A percentile compares a stretch with the other conserved stretches of the same genome.
These are phyloP conservation scores for Phenganax stokvisi DNA, from an alignment of 92 coral and sea anemone genomes.

Conservation along the genomic window DNA sequence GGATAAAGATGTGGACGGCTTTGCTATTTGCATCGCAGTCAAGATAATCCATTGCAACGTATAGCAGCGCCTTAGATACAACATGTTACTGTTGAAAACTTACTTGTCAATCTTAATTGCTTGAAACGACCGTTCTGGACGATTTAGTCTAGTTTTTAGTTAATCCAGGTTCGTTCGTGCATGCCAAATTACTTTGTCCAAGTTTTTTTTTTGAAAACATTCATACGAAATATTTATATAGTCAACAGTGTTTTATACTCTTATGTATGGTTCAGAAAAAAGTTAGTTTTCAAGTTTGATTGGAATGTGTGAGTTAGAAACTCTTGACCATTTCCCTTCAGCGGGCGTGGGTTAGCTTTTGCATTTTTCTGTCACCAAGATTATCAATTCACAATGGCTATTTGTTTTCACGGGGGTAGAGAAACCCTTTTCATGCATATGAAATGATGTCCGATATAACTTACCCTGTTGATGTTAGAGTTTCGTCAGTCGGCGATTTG, in stretches of 20 bases:
- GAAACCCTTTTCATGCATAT: neutral
- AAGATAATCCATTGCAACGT: no score
- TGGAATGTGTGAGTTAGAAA: neutral
- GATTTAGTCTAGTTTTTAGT: slow-evolving; percentile 9
- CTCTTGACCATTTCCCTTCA: neutral
- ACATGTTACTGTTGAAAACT: neutral
- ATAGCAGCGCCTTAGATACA: no score
- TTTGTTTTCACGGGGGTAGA: neutral
- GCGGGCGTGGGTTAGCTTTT: slow-evolving; percentile 1
- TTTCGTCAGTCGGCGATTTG: slow-evolving; percentile 1
- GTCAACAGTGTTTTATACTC: no score
- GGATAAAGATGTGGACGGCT: no score
- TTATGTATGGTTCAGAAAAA: no score
- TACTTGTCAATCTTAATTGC: neutral
- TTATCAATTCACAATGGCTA: slow-evolving; percentile 21
- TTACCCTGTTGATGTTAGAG: slow-evolving; percentile 18
- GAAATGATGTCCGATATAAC: neutral
- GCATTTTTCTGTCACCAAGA: slow-evolving; percentile 23
- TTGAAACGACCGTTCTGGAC: neutral
- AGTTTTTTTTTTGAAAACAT: neutral
- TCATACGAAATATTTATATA: no score
- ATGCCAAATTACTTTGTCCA: neutral
- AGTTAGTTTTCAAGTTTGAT: neutral
- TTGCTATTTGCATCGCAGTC: no score
- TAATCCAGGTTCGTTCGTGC: slow-evolving; percentile 1